phyloP scores from a whole-genome alignment of 1,140 invertebrate genomes.

The Halyomorpha halys region DNA sequence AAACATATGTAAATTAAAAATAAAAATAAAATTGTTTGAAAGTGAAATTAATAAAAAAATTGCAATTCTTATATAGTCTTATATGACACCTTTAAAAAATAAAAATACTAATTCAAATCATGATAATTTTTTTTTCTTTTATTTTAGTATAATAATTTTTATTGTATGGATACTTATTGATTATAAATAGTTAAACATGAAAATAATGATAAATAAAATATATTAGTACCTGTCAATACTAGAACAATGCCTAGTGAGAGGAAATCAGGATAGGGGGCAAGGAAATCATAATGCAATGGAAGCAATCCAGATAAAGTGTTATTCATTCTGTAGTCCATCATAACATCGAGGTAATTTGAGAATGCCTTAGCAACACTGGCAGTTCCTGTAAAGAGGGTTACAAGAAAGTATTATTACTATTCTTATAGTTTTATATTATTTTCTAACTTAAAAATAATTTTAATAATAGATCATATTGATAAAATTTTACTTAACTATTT shows the following conservation, averaged over 20 bases:
- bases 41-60: no score
- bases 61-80: no score
- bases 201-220: conserved; percentile 7
- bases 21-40: no score
- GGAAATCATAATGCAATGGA: conserved; percentile 44
- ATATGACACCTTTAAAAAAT: no score
- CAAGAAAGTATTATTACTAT: neutral
- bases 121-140: no score
- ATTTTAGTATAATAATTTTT: no score
- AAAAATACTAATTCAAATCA: no score
- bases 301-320: conserved; percentile 46
- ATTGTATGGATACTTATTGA: no score
- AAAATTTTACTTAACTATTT: no score
- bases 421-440: neutral
- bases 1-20: no score
- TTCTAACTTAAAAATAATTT: neutral
- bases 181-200: no score
- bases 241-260: conserved; percentile 49
- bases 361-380: conserved; percentile 65
- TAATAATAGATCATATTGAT: neutral
- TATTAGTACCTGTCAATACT: conserved; percentile 43
- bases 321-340: conserved; percentile 51
- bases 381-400: conserved; percentile 39
- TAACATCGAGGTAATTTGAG: conserved; percentile 58
- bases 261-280: conserved; percentile 57